Evolutionary conservation across 2,888 invertebrate genomes (phyloP), one percentile per base, ranked within the genome.

Genomic region (Erannis defoliaria): DNA sequence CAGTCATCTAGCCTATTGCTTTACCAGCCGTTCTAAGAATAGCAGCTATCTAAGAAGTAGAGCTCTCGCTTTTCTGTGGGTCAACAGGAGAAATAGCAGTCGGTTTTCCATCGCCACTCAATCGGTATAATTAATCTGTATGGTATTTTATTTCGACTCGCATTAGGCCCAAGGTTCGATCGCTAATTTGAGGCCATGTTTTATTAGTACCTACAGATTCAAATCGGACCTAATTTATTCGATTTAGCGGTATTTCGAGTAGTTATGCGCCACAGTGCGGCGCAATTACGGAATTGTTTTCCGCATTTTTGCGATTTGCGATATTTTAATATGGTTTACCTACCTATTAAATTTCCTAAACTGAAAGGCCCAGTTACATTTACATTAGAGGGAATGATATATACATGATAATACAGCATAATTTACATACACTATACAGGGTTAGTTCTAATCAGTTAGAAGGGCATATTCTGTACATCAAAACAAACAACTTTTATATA

Each of bases 111-210:
- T 43, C 45, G 31, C 16, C 19, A 12, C 14, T 60, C 54, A 55
- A 55, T 55, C 50, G 23, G 45, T 43, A 9, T 16, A 16, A 42
- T 50, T 26, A 55, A 64, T 46, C 59, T 55, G n/a, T 33, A 26
- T 5, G 4, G 37, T 33, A 33, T 58, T 42, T 35, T 49, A 53
- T 29, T 50, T 55, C 9, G 43, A 19, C 2, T 46, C 40, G 29
- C 31, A 29, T 51, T 51, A 12, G 31, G 54, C 29, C 51, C 38
- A 58, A 59, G 51, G 56, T 57, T 51, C 48, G 29, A 46, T 51
- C 31, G 35, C 38, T 37, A 38, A 54, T 53, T 53, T 59, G 33
- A 16, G 38, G 42, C 35, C 33, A 12, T 23, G 42, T 29, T 56
- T 56, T 56, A 56, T 56, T 38, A 51, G 40, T 40, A n/a, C n/a